Evolutionary conservation across 2,113 vertebrate genomes (phyloP), one percentile per base, ranked within the genome.

Genomic region (Labeo catla): DNA sequence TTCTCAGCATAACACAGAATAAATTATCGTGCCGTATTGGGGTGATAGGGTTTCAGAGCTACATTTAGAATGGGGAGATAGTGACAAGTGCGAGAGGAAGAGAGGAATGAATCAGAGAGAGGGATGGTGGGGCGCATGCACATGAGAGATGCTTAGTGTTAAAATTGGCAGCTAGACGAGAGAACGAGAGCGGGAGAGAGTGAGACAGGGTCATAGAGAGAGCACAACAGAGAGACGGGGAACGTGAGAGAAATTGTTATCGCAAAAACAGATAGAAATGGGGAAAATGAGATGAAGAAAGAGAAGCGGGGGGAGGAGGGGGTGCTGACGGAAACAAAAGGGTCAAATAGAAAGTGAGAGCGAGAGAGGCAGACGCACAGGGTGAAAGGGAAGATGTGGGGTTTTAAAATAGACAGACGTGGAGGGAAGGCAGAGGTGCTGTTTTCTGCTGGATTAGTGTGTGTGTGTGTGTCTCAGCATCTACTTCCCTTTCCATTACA

Each of bases 291-390:
- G 34, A 21, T 49, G 72, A 66, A 77, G 81, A 88, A n/a, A 78
- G 89, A 85, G 57, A 83, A 84, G 72, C 76, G 65, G 87, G 65
- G 87, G 83, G 89, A 88, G 28, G 28, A 28, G 28, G 28, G 28
- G 28, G 28, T 28, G 28, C 28, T 28, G 90, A 87, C 43, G 91
- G 89, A 93, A 90, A 91, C 88, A 87, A 91, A 89, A 84, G 89
- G 89, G 77, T 50, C n/a, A 66, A n/a, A 65, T 8, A 83, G 39
- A 65, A 57, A 82, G 74, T 21, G 11, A 74, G 78, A 72, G 83
- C 19, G 57, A n/a, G 19, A 59, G 57, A 59, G 3, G 57, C 57
- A 90, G 59, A 81, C 83, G 79, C 36, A 70, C 88, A 78, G 83
- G 88, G 86, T 87, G 90, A 90, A 86, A 79, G 59, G 45, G 81